These are phyloP conservation scores for Cheilinus undulatus DNA, from an alignment of 2,113 vertebrate genomes.

Conservation along the genomic window DNA sequence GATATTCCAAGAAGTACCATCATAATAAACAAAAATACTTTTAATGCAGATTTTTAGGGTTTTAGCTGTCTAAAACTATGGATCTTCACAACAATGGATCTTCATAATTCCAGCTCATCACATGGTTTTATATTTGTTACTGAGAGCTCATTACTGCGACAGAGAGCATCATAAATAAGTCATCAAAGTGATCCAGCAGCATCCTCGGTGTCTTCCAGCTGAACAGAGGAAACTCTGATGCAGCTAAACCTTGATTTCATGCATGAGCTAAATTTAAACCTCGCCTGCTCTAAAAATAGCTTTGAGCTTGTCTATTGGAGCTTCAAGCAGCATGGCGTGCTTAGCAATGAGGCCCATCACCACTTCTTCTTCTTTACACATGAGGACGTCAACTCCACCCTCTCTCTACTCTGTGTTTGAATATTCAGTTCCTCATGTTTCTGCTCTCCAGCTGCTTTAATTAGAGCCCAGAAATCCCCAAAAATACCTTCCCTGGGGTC, in stretches of 20 bases:
- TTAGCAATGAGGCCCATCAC: conserved; percentile 43
- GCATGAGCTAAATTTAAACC: conserved; percentile 68
- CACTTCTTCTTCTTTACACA: conserved; percentile 6
- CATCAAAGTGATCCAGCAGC: neutral
- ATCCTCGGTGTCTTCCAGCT: neutral
- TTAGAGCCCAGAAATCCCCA: neutral
- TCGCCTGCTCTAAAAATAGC: conserved; percentile 64
- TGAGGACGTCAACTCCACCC: neutral
- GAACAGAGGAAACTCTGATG: conserved; percentile 39
- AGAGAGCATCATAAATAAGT: neutral
- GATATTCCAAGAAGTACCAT: too few relatives aligned
- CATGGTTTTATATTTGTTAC: neutral
- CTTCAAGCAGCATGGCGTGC: conserved; percentile 42
- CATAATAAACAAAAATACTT: too few relatives aligned
- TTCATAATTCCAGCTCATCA: too few relatives aligned
- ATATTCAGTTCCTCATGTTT: neutral
- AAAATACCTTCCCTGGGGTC: neutral
- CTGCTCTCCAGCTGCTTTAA: neutral
- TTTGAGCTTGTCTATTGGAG: conserved; percentile 22
- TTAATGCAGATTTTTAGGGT: too few relatives aligned
- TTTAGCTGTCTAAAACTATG: too few relatives aligned
- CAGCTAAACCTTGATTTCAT: conserved; percentile 64
- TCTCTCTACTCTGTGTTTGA: neutral
- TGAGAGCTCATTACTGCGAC: too few relatives aligned
- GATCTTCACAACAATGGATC: too few relatives aligned